phyloP scores from a whole-genome alignment of 1,140 invertebrate species.

The Trichomalopsis sarcophagae region DNA sequence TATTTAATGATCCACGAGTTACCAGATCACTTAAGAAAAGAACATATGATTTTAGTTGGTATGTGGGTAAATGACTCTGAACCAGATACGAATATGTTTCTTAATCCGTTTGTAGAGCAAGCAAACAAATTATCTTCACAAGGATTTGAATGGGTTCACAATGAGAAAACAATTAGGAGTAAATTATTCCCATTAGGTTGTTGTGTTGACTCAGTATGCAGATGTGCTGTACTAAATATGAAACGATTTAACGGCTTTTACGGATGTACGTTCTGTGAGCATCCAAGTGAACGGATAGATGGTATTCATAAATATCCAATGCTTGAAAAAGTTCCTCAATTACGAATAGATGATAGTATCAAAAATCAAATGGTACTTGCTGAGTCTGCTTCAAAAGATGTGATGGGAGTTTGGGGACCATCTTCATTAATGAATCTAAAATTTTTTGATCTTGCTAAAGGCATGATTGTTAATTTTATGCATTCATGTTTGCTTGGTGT shows the following conservation, averaged over 20 bases:
- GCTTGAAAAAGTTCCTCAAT: background rate
- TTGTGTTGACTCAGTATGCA: slow-evolving; percentile 47
- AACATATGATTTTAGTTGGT: slow-evolving; percentile 42
- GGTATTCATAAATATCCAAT: slow-evolving; percentile 37
- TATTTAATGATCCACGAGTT: slow-evolving; percentile 50
- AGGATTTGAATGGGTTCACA: background rate
- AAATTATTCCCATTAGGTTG: slow-evolving; percentile 13
- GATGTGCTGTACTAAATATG: slow-evolving; percentile 50
- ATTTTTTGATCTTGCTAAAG: background rate
- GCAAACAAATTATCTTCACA: slow-evolving; percentile 15
- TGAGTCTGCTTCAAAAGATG: background rate
- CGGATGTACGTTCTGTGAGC: slow-evolving; percentile 54
- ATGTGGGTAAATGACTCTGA: slow-evolving; percentile 14
- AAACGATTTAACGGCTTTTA: slow-evolving; percentile 51
- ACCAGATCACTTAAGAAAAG: slow-evolving; percentile 35
- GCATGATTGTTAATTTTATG: slow-evolving; percentile 7
- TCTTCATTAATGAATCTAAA: slow-evolving; percentile 14
- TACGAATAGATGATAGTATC: slow-evolving; percentile 43
- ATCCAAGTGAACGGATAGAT: slow-evolving; percentile 40
- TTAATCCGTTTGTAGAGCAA: slow-evolving; percentile 3
- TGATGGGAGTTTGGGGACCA: slow-evolving; percentile 13
- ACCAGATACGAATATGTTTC: slow-evolving; percentile 27
- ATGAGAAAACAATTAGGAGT: background rate
- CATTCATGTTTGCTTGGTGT: slow-evolving; percentile 16
- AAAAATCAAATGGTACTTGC: slow-evolving; percentile 46